These are phyloP conservation scores for Epizoanthus ramosus DNA, from an alignment of 92 coral and sea anemone genomes.

Conservation along the genomic window DNA sequence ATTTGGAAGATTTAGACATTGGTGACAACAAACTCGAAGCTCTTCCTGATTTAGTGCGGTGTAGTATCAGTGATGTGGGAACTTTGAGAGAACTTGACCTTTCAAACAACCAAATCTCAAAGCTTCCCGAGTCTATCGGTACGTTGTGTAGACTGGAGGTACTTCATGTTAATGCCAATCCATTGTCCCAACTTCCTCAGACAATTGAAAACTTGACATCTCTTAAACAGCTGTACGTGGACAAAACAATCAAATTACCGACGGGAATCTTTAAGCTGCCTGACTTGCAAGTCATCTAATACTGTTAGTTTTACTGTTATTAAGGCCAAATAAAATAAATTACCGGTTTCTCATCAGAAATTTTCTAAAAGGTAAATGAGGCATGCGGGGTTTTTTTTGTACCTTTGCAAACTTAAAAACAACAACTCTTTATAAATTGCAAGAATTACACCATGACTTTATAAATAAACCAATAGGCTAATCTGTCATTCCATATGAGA, in stretches of 20 bases:
- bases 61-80: constrained; percentile 68
- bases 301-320: background rate
- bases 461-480: too few relatives aligned
- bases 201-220: constrained; percentile 54
- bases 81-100: constrained; percentile 62
- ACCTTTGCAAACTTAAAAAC: too few relatives aligned
- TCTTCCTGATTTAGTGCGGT: constrained; percentile 66
- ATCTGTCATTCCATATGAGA: too few relatives aligned
- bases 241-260: constrained; percentile 70
- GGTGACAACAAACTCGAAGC: constrained; percentile 59
- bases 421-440: too few relatives aligned
- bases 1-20: constrained; percentile 60
- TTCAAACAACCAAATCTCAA: constrained; percentile 60
- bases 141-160: constrained; percentile 52
- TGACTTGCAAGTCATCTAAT: constrained; percentile 62
- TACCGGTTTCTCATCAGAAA: too few relatives aligned
- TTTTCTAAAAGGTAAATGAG: too few relatives aligned
- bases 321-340: too few relatives aligned
- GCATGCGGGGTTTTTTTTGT: background rate
- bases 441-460: too few relatives aligned
- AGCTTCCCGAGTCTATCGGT: constrained; percentile 64
- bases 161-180: constrained; percentile 66
- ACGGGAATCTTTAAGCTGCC: constrained; percentile 64
- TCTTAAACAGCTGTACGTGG: constrained; percentile 66
- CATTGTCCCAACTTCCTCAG: constrained; percentile 57